Conservation (phyloP, 1,140 invertebrate genomes). For the Ditylenchus dipsaci region DNA sequence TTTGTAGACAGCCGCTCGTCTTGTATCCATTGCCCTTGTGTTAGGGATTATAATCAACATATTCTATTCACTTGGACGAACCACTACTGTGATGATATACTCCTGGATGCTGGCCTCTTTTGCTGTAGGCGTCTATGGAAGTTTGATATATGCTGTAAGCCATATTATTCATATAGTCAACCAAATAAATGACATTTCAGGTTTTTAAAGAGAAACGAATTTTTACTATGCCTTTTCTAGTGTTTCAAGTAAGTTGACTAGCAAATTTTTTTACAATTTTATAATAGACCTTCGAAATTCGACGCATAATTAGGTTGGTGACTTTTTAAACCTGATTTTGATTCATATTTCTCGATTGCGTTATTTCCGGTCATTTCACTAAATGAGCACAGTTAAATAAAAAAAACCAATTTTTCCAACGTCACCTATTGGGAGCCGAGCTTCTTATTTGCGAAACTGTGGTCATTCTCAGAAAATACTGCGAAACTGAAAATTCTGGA, state of each 20-base stretch:
- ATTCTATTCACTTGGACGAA: slow-evolving; percentile 47
- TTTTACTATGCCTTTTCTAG: slow-evolving; percentile 51
- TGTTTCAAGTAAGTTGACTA: slow-evolving; percentile 54
- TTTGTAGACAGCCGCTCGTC: slow-evolving; percentile 43
- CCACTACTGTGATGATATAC: slow-evolving; percentile 48
- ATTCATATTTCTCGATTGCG: no score
- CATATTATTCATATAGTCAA: no score
- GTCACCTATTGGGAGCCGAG: no score
- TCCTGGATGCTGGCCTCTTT: slow-evolving; percentile 48
- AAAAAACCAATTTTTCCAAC: no score
- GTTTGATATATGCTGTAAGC: slow-evolving; percentile 38
- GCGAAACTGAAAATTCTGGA: no score
- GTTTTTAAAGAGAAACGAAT: slow-evolving; percentile 55
- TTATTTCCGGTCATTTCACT: no score
- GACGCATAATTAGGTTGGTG: no score
- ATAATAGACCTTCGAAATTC: not conserved
- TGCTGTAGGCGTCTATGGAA: slow-evolving; percentile 53
- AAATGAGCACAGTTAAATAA: no score
- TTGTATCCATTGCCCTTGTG: slow-evolving; percentile 45
- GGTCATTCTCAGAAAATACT: no score
- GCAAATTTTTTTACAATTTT: not conserved
- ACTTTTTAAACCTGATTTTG: no score
- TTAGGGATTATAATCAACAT: slow-evolving; percentile 42
- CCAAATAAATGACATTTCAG: no score
- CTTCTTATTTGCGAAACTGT: no score